Conservation (phyloP, 2,113 vertebrate genomes). For the Phalacrocorax brasilianus region DNA sequence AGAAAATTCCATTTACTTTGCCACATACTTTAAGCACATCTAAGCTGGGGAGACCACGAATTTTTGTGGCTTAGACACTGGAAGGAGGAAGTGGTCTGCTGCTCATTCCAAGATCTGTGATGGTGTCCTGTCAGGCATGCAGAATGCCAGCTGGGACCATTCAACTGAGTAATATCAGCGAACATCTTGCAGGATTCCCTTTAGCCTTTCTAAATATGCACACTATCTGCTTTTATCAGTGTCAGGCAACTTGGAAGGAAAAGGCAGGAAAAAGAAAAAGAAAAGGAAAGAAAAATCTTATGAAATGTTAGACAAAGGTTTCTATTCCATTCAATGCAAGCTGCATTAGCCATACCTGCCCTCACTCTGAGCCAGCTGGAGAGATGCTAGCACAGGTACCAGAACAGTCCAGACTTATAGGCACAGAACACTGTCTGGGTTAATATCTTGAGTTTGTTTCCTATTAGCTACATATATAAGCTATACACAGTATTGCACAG, state of each 20-base stretch:
- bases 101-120: background rate
- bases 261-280: background rate
- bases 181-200: background rate
- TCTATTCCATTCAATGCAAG: background rate
- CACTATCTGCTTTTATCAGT: background rate
- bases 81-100: background rate
- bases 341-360: accelerated
- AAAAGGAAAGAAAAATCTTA: background rate
- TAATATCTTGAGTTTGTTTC: background rate
- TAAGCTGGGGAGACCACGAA: background rate
- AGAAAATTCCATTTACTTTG: background rate
- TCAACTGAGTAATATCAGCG: background rate
- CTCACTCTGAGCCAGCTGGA: background rate
- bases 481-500: background rate
- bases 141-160: background rate
- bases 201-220: background rate
- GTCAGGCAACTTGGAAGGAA: background rate
- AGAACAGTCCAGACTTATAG: background rate
- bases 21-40: background rate
- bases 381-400: background rate
- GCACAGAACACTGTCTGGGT: background rate
- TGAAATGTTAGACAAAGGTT: background rate
- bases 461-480: background rate
- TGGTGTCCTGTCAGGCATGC: background rate
- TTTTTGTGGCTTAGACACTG: background rate